These are phyloP conservation scores for Ia io DNA, from an alignment of 2,113 vertebrate species.

Conservation along the genomic window DNA sequence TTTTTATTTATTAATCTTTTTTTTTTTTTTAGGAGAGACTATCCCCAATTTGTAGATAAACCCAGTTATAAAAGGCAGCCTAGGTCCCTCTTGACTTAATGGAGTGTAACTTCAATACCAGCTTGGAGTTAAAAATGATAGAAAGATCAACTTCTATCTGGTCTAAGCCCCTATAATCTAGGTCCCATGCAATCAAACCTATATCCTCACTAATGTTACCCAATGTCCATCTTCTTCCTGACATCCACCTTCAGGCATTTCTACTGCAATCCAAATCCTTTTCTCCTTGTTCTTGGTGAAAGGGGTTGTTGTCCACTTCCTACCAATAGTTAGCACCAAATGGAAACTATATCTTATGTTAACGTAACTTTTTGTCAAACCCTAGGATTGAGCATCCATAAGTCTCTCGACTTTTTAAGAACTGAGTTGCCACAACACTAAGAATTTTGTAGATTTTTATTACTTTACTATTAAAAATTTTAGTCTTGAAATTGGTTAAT, in stretches of 20 bases:
- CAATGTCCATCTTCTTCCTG: background rate
- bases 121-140: background rate
- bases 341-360: background rate
- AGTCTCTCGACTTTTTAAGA: constrained; percentile 23
- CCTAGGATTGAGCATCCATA: background rate
- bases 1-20: background rate
- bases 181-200: background rate
- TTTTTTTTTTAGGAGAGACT: background rate
- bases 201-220: background rate
- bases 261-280: background rate
- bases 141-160: background rate
- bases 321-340: background rate
- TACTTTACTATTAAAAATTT: constrained; percentile 36
- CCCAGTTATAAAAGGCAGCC: background rate
- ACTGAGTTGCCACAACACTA: background rate
- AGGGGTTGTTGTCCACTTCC: background rate
- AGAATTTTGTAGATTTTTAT: constrained; percentile 40
- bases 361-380: background rate
- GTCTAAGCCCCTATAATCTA: background rate
- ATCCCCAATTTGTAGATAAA: background rate
- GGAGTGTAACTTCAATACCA: background rate
- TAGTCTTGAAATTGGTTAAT: constrained; percentile 51
- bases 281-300: background rate
- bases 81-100: background rate
- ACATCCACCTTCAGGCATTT: background rate